Percentiles rank a stretch among this genome's conserved stretches.
These are phyloP conservation scores for Tachypleus tridentatus DNA, from an alignment of 1,140 invertebrate genomes.

Conservation along the genomic window DNA sequence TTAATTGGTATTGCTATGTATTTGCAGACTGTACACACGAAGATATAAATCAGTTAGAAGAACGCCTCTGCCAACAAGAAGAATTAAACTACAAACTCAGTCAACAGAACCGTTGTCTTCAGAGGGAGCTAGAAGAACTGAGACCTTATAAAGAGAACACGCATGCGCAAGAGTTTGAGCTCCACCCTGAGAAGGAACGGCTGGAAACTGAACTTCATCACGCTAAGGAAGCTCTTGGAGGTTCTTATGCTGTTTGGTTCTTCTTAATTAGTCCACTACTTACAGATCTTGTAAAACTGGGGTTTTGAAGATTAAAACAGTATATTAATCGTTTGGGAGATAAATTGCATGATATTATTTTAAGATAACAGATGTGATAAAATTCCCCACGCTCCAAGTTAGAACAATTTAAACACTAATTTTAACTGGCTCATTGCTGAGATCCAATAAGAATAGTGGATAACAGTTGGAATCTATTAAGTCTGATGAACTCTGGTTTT, in stretches of 20 bases:
- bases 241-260: constrained; percentile 26
- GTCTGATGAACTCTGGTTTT: too few species aligned
- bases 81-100: constrained; percentile 37
- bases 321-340: too few species aligned
- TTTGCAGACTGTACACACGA: constrained; percentile 23
- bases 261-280: too few species aligned
- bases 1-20: neutral
- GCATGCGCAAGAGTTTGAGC: constrained; percentile 13
- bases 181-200: constrained; percentile 23
- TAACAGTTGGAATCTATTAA: too few species aligned
- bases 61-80: constrained; percentile 21
- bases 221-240: constrained; percentile 44
- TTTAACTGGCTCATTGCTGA: too few species aligned
- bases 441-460: too few species aligned
- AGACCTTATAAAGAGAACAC: constrained; percentile 28
- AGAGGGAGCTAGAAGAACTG: constrained; percentile 49
- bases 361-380: too few species aligned
- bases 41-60: constrained; percentile 20
- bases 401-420: too few species aligned
- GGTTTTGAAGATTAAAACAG: too few species aligned
- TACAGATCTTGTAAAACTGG: too few species aligned
- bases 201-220: constrained; percentile 37
- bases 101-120: constrained; percentile 51
- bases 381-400: too few species aligned
- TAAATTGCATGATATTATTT: too few species aligned